These are phyloP conservation scores for Onychomys leucogaster DNA, from an alignment of 2,797 vertebrate genomes.

Conservation along the genomic window DNA sequence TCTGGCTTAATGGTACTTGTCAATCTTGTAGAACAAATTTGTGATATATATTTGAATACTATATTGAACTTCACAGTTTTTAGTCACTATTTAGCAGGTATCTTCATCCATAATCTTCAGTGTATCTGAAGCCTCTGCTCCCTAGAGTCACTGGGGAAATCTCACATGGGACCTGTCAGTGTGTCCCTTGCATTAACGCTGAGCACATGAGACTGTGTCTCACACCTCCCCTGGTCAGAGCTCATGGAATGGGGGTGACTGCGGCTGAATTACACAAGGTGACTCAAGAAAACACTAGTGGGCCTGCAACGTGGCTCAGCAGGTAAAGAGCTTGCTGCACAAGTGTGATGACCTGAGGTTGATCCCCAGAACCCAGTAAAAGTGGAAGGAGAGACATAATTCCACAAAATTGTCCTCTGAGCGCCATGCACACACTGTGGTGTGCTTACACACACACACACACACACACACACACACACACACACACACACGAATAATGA, in stretches of 20 bases:
- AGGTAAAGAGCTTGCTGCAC: background rate
- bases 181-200: slow-evolving; percentile 43
- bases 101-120: slow-evolving; percentile 28
- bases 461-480: background rate
- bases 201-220: background rate
- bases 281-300: background rate
- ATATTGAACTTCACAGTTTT: slow-evolving; percentile 1
- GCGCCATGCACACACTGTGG: no score
- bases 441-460: background rate
- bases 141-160: slow-evolving; percentile 30
- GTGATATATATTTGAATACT: background rate
- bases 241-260: background rate
- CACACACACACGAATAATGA: background rate
- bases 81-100: slow-evolving; percentile 14
- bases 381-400: background rate
- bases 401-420: background rate
- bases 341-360: background rate
- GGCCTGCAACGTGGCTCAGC: no score
- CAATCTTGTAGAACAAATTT: background rate
- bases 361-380: background rate
- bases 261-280: background rate
- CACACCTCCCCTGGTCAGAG: background rate
- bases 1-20: background rate
- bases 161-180: slow-evolving; percentile 23
- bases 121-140: slow-evolving; percentile 25